Evolutionary conservation across 1,140 invertebrate genomes (phyloP).

Genomic region (Hyles vespertilio): DNA sequence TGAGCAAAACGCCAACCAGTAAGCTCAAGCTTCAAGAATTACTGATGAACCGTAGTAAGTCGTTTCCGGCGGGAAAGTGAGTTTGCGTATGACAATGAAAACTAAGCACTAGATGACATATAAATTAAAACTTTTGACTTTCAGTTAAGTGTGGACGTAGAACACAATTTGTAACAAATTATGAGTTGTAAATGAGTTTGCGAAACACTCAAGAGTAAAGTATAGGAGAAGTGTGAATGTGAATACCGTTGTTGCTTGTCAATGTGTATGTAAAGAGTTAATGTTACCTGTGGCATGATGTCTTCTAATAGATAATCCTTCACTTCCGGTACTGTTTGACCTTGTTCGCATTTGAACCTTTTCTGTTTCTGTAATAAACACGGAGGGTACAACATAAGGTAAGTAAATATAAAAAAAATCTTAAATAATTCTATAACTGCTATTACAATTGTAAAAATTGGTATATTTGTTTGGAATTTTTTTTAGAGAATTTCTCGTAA

Average conservation of each 20-base stretch:
- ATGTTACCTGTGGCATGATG: slow-evolving; percentile 74
- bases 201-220: neutral
- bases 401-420: no score
- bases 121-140: no score
- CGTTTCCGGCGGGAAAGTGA: neutral
- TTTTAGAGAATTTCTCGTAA: no score
- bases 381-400: no score
- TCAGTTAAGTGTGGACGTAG: no score
- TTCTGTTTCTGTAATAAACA: slow-evolving; percentile 70
- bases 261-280: neutral
- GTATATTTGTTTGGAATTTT: neutral
- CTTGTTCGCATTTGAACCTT: slow-evolving; percentile 77
- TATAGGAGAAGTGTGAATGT: neutral
- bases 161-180: no score
- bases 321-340: slow-evolving; percentile 77
- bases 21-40: slow-evolving; percentile 5
- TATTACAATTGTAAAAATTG: neutral
- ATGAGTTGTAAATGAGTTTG: no score
- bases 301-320: slow-evolving; percentile 76
- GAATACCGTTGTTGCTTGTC: neutral
- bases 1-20: neutral
- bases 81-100: slow-evolving; percentile 12
- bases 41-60: neutral
- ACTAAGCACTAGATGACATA: slow-evolving; percentile 1
- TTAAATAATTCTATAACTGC: no score